Base-by-base conservation (phyloP, 2,113 vertebrate genomes). In the Dermatemys mawii region DNA sequence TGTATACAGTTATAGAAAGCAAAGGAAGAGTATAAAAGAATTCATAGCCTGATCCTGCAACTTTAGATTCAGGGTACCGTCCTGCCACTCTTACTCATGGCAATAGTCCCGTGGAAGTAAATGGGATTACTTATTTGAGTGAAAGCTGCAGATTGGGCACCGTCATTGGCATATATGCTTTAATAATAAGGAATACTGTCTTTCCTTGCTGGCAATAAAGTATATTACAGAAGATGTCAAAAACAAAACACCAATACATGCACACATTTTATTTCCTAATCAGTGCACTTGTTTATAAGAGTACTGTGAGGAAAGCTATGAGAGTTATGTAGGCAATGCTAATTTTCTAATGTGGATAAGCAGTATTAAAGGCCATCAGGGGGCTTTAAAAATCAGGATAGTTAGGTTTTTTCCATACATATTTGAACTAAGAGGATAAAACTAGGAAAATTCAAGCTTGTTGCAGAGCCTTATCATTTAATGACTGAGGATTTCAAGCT, bases 101-200 rank as follows among this genome's bases (percentile, higher is more conserved):
- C 5, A 14, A 13, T 49, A 50, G 21, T 26, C 16, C 14, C 12
- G 53, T 78, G 29, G 3, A 14, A 76, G 27, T 13, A 29, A 87
- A 41, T 8, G 32, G 38, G 24, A 46, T 57, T 78, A 87, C 29
- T 84, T 5, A 78, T 84, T 76, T 76, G 60, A 46, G 41, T 19
- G 19, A 11, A 21, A 35, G 54, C 6, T 17, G 29, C 41, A 70
- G 49, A 53, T 9, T 80, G 48, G 60, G 29, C 16, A 48, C 9
- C 9, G 13, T 13, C 44, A 82, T 73, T 70, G 0, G 0, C 29
- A 1, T 3, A 24, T 3, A 38, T 67, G 53, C 24, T 24, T 3
- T 0, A 0, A 53, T 73, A 44, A 87, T 26, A 44, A 84, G 29
- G n/a, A 81, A 80, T 4, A 11, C 53, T 46, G 27, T 10, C 53